A percentile compares a stretch with the other conserved stretches of the same genome.
phyloP scores from a whole-genome alignment of 2,888 invertebrate genomes.

The Drosophila percnosoma region DNA sequence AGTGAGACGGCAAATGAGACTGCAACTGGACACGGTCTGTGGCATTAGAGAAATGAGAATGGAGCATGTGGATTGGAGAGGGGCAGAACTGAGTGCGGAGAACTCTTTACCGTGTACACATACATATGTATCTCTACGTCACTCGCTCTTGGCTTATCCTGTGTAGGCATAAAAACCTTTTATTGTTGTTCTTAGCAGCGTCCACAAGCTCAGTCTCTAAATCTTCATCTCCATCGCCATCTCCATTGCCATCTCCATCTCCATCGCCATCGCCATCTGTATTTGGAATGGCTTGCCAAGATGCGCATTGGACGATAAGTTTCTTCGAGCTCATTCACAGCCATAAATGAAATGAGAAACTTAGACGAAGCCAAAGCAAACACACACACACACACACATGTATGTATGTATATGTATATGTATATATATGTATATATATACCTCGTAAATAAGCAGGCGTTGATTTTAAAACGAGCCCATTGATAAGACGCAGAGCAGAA shows the following conservation, averaged over 20 bases:
- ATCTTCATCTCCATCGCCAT: slow-evolving; percentile 4
- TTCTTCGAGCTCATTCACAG: slow-evolving; percentile 59
- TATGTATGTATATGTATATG: not conserved
- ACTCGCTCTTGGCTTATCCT: slow-evolving; percentile 12
- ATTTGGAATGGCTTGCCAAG: slow-evolving; percentile 46
- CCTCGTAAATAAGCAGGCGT: slow-evolving; percentile 74
- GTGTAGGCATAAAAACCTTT: slow-evolving; percentile 39
- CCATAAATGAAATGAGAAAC: slow-evolving; percentile 75
- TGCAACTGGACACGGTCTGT: slow-evolving; percentile 7
- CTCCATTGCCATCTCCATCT: not conserved
- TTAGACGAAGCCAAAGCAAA: slow-evolving; percentile 37
- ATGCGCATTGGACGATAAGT: slow-evolving; percentile 67
- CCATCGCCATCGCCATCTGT: slow-evolving; percentile 9
- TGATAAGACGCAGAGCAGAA: slow-evolving; percentile 56
- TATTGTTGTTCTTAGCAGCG: slow-evolving; percentile 24
- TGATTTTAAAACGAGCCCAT: slow-evolving; percentile 74
- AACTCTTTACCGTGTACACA: slow-evolving; percentile 20
- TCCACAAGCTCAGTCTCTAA: slow-evolving; percentile 20
- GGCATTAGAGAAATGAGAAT: slow-evolving; percentile 11
- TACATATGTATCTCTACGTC: slow-evolving; percentile 1
- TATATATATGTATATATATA: not conserved
- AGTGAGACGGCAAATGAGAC: slow-evolving; percentile 9
- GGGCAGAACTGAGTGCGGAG: not conserved
- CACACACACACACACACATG: not conserved
- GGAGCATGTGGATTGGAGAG: not conserved